Conservation (phyloP, 2,888 invertebrate species). For the Polymixis lichenea region DNA sequence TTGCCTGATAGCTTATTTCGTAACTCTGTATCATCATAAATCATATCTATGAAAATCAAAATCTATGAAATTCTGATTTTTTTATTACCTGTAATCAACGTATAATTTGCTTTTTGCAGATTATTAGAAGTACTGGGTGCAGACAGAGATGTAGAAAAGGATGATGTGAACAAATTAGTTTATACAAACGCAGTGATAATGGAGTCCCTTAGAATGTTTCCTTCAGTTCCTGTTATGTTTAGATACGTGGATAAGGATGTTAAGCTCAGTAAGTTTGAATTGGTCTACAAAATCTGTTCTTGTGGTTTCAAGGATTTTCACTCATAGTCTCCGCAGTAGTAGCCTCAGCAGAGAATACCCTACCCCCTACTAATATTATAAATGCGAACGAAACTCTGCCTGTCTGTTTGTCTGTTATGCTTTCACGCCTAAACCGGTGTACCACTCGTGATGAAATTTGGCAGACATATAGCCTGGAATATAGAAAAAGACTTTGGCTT, state of each 20-base stretch:
- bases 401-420: no score
- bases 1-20: no score
- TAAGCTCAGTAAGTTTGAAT: slow-evolving; percentile 28
- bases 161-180: slow-evolving; percentile 36
- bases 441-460: no score
- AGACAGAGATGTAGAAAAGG: slow-evolving; percentile 22
- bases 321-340: not conserved
- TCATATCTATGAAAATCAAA: no score
- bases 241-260: slow-evolving; percentile 10
- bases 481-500: no score
- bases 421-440: no score
- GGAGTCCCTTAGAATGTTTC: slow-evolving; percentile 20
- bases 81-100: no score
- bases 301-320: not conserved
- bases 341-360: not conserved
- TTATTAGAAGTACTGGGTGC: slow-evolving; percentile 23
- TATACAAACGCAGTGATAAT: slow-evolving; percentile 44
- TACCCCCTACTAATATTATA: no score
- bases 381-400: no score
- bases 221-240: not conserved
- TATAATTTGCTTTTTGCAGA: slow-evolving; percentile 12
- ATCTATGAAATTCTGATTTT: not conserved
- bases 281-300: not conserved
- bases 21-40: no score
- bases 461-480: no score